Evolutionary conservation across 2,888 invertebrate species (phyloP), one percentile per base, ranked within the genome.

Genomic region (Plebejus argus): DNA sequence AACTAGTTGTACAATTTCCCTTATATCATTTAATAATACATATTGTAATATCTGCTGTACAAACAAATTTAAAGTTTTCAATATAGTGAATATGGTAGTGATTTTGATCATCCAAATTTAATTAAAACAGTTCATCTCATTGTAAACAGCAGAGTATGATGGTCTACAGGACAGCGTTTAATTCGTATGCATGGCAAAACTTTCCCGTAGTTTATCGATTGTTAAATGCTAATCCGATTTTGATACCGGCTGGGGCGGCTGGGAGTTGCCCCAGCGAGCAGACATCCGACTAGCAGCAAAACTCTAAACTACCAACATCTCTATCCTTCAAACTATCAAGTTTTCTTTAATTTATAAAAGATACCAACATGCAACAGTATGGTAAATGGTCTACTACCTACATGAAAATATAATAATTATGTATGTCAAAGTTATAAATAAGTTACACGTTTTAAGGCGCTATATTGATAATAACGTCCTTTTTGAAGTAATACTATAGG

Each of bases 171-270:
- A 45, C 45, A 10, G 49, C 53, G 39, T 66, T 28, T 74, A 53
- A 74, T 74, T 74, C 53, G 49, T 74, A 74, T 74, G 74, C 74
- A 74, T 49, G 49, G 74, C 74, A 74, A 74, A 74, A 74, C 74
- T 49, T 53, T 49, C 49, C 45, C 74, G 74, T 74, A 74, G 74
- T 74, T 74, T 77, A 77, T 78, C 78, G 78, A 78, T 80, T 80
- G 79, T 79, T 78, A 79, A 79, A 79, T 76, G 78, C 78, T 77
- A 80, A 80, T 79, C 76, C 70, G 76, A 79, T 79, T 76, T 79
- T 79, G 78, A 80, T 79, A 80, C 77, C 76, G 77, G 76, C 76
- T 78, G 77, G 72, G 53, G 74, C 28, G 66, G 28, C 28, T 15
- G 28, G 66, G 66, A 33, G 28, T 66, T 66, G 66, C 66, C 28